Conservation (phyloP, 1,140 invertebrate species). For the Ceratosolen fusciceps region DNA sequence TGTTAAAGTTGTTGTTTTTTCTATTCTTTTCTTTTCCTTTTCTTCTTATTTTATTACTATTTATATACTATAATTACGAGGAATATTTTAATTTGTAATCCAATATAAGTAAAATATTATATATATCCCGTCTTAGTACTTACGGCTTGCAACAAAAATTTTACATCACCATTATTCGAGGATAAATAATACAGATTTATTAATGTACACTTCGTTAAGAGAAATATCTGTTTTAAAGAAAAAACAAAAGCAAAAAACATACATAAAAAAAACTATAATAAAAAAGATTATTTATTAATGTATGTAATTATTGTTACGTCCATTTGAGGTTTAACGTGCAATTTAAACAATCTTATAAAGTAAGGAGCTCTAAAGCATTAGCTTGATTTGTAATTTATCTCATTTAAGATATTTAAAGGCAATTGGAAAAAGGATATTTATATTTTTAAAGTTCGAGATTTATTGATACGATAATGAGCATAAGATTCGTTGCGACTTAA, state of each 20-base stretch:
- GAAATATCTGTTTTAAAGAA: slow-evolving; percentile 10
- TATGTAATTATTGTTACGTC: slow-evolving; percentile 29
- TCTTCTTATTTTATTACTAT: background rate
- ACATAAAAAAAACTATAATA: no score
- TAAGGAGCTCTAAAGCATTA: background rate
- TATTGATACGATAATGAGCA: slow-evolving; percentile 10
- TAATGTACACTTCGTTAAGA: slow-evolving; percentile 9
- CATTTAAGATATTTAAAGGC: background rate
- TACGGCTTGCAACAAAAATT: slow-evolving; percentile 44
- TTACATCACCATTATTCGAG: slow-evolving; percentile 25
- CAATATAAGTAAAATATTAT: slow-evolving; percentile 9
- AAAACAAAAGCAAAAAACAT: background rate
- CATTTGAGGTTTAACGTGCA: slow-evolving; percentile 3
- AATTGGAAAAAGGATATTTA: background rate
- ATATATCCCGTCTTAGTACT: background rate
- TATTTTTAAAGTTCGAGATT: background rate
- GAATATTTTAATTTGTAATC: slow-evolving; percentile 19
- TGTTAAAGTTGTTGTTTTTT: slow-evolving; percentile 25
- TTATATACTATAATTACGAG: slow-evolving; percentile 20
- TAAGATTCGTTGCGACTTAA: slow-evolving; percentile 32
- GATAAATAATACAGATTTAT: slow-evolving; percentile 15
- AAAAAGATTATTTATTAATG: slow-evolving; percentile 34
- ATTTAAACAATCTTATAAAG: slow-evolving; percentile 1
- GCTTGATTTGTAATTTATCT: background rate
- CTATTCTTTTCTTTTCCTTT: background rate